Evolutionary conservation across 2,113 vertebrate species (phyloP).

Genomic region (Diadophis punctatus): DNA sequence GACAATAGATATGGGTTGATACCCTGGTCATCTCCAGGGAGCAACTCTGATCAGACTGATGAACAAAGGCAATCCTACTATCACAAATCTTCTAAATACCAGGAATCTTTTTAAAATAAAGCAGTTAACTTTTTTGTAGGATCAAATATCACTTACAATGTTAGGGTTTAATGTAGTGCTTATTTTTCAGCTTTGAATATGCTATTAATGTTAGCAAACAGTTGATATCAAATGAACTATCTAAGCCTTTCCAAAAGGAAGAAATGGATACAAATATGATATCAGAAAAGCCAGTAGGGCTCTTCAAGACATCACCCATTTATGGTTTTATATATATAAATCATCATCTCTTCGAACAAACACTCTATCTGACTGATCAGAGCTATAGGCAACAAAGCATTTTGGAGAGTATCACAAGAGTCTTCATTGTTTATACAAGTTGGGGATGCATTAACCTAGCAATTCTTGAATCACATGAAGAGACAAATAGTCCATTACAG

Average conservation of each 20-base stretch:
- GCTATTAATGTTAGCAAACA: background rate
- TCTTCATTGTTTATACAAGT: background rate
- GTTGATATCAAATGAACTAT: background rate
- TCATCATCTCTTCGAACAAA: background rate
- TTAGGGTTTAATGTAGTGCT: background rate
- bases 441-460: background rate
- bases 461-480: too few relatives aligned
- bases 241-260: background rate
- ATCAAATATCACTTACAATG: background rate
- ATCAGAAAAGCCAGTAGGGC: background rate
- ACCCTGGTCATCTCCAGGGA: background rate
- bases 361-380: background rate
- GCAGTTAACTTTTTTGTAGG: background rate
- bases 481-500: background rate
- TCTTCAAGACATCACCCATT: background rate
- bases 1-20: background rate
- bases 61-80: background rate
- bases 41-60: background rate
- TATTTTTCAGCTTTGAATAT: background rate
- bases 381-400: background rate
- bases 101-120: background rate
- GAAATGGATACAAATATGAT: background rate
- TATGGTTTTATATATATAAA: background rate
- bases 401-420: background rate
- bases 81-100: background rate